These are phyloP conservation scores for Thelaira solivaga DNA, from an alignment of 2,888 invertebrate genomes.

Conservation along the genomic window DNA sequence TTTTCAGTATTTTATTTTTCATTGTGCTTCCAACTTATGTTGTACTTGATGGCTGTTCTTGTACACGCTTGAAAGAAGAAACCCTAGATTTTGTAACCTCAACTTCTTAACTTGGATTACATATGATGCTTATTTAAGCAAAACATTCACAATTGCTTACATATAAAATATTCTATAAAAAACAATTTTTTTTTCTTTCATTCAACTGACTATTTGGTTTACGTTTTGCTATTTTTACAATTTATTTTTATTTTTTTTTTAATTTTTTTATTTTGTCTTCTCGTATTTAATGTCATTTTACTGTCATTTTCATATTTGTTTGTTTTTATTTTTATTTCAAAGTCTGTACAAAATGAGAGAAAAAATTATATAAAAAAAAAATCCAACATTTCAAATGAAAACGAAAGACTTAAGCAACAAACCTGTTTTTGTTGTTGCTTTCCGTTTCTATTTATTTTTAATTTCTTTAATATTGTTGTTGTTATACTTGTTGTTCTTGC, in stretches of 20 bases:
- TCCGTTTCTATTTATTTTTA: conserved; percentile 36
- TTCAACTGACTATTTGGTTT: conserved; percentile 23
- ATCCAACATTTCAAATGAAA: conserved; percentile 34
- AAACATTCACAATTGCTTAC: neutral
- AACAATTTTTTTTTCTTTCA: neutral
- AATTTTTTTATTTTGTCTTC: conserved; percentile 9
- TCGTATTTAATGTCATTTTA: conserved; percentile 55
- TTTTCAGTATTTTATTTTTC: neutral
- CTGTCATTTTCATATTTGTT: conserved; percentile 53
- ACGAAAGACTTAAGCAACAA: conserved; percentile 61
- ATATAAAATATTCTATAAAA: neutral
- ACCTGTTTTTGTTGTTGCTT: too few species aligned
- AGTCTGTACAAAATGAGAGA: conserved; percentile 35
- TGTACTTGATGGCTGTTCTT: neutral
- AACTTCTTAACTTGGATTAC: conserved; percentile 33
- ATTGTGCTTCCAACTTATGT: too few species aligned
- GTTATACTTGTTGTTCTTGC: conserved; percentile 30
- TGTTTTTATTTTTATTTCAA: conserved; percentile 28
- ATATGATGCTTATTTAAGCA: neutral
- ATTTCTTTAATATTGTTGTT: conserved; percentile 12
- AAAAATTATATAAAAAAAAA: neutral
- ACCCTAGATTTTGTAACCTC: conserved; percentile 37
- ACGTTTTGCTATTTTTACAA: conserved; percentile 10
- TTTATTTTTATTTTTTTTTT: conserved; percentile 4
- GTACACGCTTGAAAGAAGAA: neutral